phyloP scores from a whole-genome alignment of 2,888 invertebrate genomes.

The Melipona beecheii region DNA sequence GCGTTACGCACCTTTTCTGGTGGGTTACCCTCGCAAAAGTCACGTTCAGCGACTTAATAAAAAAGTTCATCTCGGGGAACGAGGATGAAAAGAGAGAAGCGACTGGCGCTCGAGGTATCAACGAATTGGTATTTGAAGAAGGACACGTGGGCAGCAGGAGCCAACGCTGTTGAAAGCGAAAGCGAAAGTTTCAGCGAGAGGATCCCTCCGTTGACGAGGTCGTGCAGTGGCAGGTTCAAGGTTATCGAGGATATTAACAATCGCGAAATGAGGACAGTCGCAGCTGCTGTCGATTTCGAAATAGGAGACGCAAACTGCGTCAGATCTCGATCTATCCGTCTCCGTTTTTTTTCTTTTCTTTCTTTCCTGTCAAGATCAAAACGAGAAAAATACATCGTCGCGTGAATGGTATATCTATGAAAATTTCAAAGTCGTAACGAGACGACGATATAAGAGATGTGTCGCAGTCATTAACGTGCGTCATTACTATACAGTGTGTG shows the following conservation, averaged over 20 bases:
- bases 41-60: not conserved
- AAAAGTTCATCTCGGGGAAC: not conserved
- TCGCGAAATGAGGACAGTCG: constrained; percentile 28
- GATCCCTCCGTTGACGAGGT: constrained; percentile 54
- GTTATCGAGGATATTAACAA: constrained; percentile 42
- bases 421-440: too few species aligned
- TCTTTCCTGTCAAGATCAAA: too few species aligned
- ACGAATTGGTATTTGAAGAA: constrained; percentile 30
- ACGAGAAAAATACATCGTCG: too few species aligned
- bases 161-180: constrained; percentile 42
- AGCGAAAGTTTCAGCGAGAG: constrained; percentile 67
- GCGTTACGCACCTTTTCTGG: too few species aligned
- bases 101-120: not conserved
- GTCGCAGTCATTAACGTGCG: too few species aligned
- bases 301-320: not conserved
- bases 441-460: too few species aligned
- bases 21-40: too few species aligned
- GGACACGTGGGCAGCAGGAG: constrained; percentile 54
- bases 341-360: too few species aligned
- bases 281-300: constrained; percentile 38
- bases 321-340: too few species aligned
- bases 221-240: constrained; percentile 67
- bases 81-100: too few species aligned
- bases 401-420: too few species aligned
- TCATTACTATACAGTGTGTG: too few species aligned